Evolutionary conservation across 2,888 invertebrate genomes (phyloP), one percentile per base, ranked within the genome.

Genomic region (Blera fallax): DNA sequence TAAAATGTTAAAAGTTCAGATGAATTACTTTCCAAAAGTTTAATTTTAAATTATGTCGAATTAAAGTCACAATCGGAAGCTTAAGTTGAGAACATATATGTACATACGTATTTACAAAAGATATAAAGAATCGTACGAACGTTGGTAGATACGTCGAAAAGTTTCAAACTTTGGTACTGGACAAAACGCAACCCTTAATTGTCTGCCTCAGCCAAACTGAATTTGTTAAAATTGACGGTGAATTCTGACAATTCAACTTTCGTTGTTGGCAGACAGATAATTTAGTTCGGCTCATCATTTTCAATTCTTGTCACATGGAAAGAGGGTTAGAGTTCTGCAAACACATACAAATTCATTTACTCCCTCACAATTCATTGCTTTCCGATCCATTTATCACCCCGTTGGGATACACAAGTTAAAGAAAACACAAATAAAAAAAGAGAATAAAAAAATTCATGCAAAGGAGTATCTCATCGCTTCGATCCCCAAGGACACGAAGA

Each of bases 221-320:
- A 18, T 32, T 14, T 34, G 18, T 50, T 60, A 60, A 62, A 43
- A 32, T 45, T 52, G 67, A 52, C 14, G 14, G 34, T 3, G n/a
- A 73, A 37, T 62, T 62, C 40, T 62, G 73, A 62, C 40, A 40
- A 16, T 16, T 21, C 1, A 10, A 32, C 11, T 73, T 73, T 62
- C 14, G 16, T 29, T 62, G 16, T 40, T 24, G 60, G 40, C 62
- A 37, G 43, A 29, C 24, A 34, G 48, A 40, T 8, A 50, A 24
- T 72, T 73, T 64, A 43, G 43, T 43, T 29, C 29, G 60, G 16
- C 16, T 60, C 60, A 60, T 72, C 37, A 60, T 16, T 72, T 60
- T 56, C 32, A 43, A 27, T 72, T 72, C 34, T 18, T 50, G 34
- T 60, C 27, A 50, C 37, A 24, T 58, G 14, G 32, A 48, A 72